These are phyloP conservation scores for Edolisoma coerulescens DNA, from an alignment of 2,113 vertebrate species.

Conservation along the genomic window DNA sequence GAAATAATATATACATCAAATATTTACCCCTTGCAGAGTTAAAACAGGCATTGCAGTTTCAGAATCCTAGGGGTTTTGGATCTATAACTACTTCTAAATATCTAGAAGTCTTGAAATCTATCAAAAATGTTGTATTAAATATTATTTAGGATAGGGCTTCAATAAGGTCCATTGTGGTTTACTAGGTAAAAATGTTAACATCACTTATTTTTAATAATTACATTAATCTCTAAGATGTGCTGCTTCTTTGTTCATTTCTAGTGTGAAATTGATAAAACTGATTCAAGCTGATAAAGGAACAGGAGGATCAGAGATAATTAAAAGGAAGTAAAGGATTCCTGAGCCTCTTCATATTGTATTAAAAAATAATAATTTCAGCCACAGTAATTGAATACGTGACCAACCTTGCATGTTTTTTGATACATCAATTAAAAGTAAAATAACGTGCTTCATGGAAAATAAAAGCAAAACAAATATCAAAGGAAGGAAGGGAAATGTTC, in stretches of 20 bases:
- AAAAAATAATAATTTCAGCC: not conserved
- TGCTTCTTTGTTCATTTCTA: not conserved
- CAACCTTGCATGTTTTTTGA: not conserved
- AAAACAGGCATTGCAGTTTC: not conserved
- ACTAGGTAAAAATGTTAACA: not conserved
- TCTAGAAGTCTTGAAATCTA: not conserved
- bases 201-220: not conserved
- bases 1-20: not conserved
- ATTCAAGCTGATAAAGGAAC: not conserved
- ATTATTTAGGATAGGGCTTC: not conserved
- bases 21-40: not conserved
- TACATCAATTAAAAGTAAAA: not conserved
- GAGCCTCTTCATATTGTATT: not conserved
- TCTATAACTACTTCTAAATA: not conserved
- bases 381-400: not conserved
- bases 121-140: not conserved
- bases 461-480: not conserved
- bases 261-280: not conserved
- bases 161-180: not conserved
- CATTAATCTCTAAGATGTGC: not conserved
- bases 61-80: not conserved
- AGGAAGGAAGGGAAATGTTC: not conserved
- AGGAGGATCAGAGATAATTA: not conserved
- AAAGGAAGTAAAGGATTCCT: not conserved
- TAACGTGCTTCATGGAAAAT: not conserved